Base-by-base conservation (phyloP, 2,797 vertebrate species). In the Sebastes itinus region DNA sequence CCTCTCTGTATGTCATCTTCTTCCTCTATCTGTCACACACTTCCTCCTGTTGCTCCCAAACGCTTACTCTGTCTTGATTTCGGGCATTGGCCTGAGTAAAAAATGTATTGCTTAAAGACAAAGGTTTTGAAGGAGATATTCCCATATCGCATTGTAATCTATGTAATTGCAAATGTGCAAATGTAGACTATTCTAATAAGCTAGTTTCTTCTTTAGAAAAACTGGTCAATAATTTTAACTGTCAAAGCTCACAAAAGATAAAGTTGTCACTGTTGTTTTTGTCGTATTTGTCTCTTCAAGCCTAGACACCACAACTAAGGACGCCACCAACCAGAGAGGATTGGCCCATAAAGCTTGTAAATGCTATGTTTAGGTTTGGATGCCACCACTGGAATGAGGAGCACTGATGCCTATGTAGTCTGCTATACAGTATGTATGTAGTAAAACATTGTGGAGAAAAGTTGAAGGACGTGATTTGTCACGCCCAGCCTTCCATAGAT, bases 1-100 rank as follows among this genome's bases (percentile, higher is more conserved):
- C 27, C 60, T 82, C 72, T 87, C 59, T 75, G 82, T 67, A 71
- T 82, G 81, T 78, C 77, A 63, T 82, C 23, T 60, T 84, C 80
- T 81, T 87, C 82, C 83, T 88, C 70, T 84, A 4, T 69, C 85
- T 82, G 86, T 85, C 83, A 64, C 81, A 61, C 58, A 7, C 52
- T 73, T 68, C 80, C 80, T 81, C 55, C 73, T 76, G 80, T 63
- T 22, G 46, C 27, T 20, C 23, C 30, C 2, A 71, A 25, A 28
- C 66, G 38, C 10, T 61, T 46, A 63, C 20, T 59, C 6, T 75
- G 7, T 73, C 33, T 16, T 64, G 18, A 59, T 18, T 18, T 46
- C 13, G n/a, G 46, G 64, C 35, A 38, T 38, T 13, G 13, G 35
- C 35, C 35, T 38, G 13, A 38, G 35, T 7, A n/a, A 16, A 71